Evolutionary conservation across 2,888 invertebrate genomes (phyloP), one percentile per base, ranked within the genome.

Genomic region (Stomorhina lunata): DNA sequence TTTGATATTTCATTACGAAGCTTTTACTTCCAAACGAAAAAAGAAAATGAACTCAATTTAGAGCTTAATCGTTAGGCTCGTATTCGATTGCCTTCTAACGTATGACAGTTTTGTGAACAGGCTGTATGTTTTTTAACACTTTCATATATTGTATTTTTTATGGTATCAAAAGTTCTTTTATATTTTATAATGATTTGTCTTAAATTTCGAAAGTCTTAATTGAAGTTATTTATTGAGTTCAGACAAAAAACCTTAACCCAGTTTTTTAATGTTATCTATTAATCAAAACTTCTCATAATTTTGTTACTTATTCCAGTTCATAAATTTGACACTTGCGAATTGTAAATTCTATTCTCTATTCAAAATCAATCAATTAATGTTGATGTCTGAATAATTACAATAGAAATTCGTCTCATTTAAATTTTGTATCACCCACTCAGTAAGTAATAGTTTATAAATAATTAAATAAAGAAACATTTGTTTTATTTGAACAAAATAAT

Each of bases 401-500:
- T 29, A 40, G 12, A 48, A 59, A 32, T 40, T 40, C 45, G 63
- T 63, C 40, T n/a, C n/a, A n/a, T n/a, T n/a, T n/a, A n/a, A n/a
- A n/a, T n/a, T n/a, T n/a, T n/a, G n/a, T 65, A 29, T 55, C 65
- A 65, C 40, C 63, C 63, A 65, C 55, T 53, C 65, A 32, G 57
- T 29, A 22, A 5, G 27, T n/a, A 68, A n/a, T 50, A 34, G 27
- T 48, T 32, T 29, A 7, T 32, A 32, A 1, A 65, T 32, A 65
- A 22, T 29, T 7, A 34, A n/a, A 15, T 5, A 20, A 45, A 29
- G 32, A 4, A n/a, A 32, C 10, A 7, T 25, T 10, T 25, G 4
- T 57, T 29, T 2, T 43, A 27, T 72, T n/a, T n/a, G n/a, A n/a
- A n/a, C n/a, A n/a, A n/a, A n/a, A n/a, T n/a, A n/a, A n/a, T n/a